Conservation (phyloP, 2,797 vertebrate species). For the Neosilurus hyrtlii region DNA sequence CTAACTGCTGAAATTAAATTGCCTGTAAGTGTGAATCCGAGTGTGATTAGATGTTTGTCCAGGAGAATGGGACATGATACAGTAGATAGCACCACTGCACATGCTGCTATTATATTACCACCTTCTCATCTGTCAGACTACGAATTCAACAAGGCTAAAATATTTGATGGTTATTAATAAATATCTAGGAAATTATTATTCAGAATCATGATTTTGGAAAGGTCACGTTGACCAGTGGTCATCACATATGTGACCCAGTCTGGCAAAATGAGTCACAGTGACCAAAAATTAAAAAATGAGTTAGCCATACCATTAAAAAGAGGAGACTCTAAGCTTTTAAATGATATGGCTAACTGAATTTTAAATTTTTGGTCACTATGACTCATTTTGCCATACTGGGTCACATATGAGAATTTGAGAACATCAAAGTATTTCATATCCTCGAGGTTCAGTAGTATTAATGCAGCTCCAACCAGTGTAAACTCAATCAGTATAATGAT, state of each 20-base stretch:
- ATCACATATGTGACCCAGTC: no score
- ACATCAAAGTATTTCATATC: constrained; percentile 28
- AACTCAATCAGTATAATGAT: constrained; percentile 50
- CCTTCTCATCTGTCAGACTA: background rate
- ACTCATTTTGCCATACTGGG: no score
- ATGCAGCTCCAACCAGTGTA: constrained; percentile 41
- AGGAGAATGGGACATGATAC: background rate
- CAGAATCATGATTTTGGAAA: constrained; percentile 25
- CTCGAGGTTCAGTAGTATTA: constrained; percentile 41
- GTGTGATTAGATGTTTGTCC: no score
- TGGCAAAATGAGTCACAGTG: no score
- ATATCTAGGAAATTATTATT: constrained; percentile 19
- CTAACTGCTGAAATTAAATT: no score
- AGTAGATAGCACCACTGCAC: background rate
- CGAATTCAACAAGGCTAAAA: background rate
- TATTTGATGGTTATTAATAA: background rate
- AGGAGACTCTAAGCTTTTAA: no score
- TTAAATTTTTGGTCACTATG: no score
- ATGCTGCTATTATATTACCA: background rate
- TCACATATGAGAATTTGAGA: constrained; percentile 24
- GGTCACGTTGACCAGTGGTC: constrained; percentile 37
- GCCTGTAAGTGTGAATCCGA: no score
- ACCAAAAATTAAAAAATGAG: no score
- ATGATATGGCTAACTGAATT: no score
- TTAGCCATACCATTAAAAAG: no score